Evolutionary conservation across 2,113 vertebrate genomes (phyloP), one percentile per base, ranked within the genome.

Genomic region (Anthoscopus minutus): DNA sequence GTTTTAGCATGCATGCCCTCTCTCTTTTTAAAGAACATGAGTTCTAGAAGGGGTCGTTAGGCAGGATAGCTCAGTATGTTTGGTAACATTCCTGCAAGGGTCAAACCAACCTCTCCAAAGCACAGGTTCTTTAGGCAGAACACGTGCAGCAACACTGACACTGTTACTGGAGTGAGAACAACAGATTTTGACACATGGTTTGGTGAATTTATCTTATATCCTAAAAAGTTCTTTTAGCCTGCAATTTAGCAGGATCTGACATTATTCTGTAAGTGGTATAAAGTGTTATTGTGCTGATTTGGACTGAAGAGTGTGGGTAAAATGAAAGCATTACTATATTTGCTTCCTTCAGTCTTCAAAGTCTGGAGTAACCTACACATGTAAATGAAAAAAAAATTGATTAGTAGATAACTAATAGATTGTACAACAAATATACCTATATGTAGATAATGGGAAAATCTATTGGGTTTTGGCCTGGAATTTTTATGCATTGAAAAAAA

Each of bases 41-140:
- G 38, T 50, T 93, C 51, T 89, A 65, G 86, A 92, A 88, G 88
- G 81, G 61, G 47, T 88, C 21, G 6, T 81, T 92, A 82, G 93
- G 62, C 73, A 92, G 87, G 88, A 74, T 58, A 65, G 37, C 88
- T 96, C 10, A 11, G 70, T 86, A 65, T 92, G 81, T 96, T 89
- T 97, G 93, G 90, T 92, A 84, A 82, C 12, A 16, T 93, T 94
- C 82, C 65, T 96, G 65, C 72, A 86, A 94, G 94, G 69, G 73
- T 54, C 40, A 84, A 80, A 50, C 19, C 20, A 48, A 7, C 67
- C 30, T 30, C 14, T 25, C 35, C 30, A 64, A 94, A 48, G 4
- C n/a, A 47, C 9, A 1, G 3, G 3, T 54, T 76, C 33, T 88
- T 58, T 25, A 44, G 13, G 51, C 11, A 56, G 24, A 86, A 47